Evolutionary conservation across 2,888 invertebrate genomes (phyloP).

Genomic region (Polyommatus icarus): DNA sequence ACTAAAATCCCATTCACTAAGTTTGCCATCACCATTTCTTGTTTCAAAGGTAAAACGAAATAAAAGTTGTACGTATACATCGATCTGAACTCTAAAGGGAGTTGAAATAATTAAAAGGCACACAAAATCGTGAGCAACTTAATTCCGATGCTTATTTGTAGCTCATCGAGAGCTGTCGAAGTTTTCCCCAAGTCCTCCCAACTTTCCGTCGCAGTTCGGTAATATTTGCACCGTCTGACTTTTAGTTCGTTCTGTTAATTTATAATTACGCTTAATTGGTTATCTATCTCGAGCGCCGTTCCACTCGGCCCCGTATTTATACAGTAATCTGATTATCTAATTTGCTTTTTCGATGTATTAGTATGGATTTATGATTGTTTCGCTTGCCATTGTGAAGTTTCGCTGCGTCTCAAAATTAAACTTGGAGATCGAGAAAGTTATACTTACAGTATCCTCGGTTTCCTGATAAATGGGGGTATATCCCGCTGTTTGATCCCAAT

Average conservation of each 20-base stretch:
- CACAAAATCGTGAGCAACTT: slow-evolving; percentile 71
- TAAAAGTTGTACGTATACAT: slow-evolving; percentile 19
- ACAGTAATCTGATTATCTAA: slow-evolving; percentile 27
- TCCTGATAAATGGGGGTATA: slow-evolving; percentile 3
- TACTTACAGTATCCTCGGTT: neutral
- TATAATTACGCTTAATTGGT: slow-evolving; percentile 73
- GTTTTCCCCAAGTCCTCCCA: slow-evolving; percentile 55
- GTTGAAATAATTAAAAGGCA: slow-evolving; percentile 78
- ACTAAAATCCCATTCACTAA: neutral
- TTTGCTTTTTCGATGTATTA: slow-evolving; percentile 14
- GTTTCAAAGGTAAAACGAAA: slow-evolving; percentile 24
- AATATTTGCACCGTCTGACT: slow-evolving; percentile 67
- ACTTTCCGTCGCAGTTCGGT: slow-evolving; percentile 53
- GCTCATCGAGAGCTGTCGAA: slow-evolving; percentile 55
- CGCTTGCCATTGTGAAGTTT: neutral
- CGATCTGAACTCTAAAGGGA: slow-evolving; percentile 43
- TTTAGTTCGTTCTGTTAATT: slow-evolving; percentile 67
- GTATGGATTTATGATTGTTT: slow-evolving; percentile 21
- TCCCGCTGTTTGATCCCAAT: neutral
- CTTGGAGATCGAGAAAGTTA: neutral
- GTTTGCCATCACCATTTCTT: neutral
- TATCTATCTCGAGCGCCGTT: slow-evolving; percentile 46
- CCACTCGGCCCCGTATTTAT: slow-evolving; percentile 23
- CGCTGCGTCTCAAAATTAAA: neutral
- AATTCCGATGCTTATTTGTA: slow-evolving; percentile 77